phyloP scores from a whole-genome alignment of 2,113 vertebrate genomes.

The Rana temporaria region DNA sequence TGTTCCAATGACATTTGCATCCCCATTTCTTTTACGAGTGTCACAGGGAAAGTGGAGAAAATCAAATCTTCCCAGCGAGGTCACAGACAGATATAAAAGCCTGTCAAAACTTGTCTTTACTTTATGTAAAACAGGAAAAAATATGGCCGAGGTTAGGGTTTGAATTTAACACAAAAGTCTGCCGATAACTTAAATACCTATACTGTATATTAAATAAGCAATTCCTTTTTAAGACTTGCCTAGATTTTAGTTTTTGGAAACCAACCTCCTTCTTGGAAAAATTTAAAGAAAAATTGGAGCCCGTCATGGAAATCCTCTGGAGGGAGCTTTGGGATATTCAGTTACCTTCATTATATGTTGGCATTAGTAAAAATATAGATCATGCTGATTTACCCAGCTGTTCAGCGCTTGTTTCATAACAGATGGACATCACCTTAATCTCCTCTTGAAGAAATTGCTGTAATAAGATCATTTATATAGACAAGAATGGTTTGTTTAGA shows the following conservation, averaged over 20 bases:
- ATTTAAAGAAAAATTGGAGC: neutral
- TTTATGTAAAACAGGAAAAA: too few species aligned
- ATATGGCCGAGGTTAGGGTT: too few species aligned
- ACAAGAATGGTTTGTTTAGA: slow-evolving; percentile 41
- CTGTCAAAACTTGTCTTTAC: too few species aligned
- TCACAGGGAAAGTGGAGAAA: too few species aligned
- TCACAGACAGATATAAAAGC: too few species aligned
- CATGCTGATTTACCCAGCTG: slow-evolving; percentile 30
- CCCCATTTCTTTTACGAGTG: too few species aligned
- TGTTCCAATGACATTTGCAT: neutral
- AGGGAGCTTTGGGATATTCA: neutral
- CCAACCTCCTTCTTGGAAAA: slow-evolving; percentile 20
- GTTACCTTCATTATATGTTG: slow-evolving; percentile 18
- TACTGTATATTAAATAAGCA: neutral
- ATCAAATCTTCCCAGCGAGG: too few species aligned
- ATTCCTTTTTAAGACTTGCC: neutral
- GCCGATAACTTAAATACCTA: neutral
- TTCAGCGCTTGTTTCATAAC: slow-evolving; percentile 12
- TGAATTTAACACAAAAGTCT: too few species aligned
- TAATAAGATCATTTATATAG: slow-evolving; percentile 12
- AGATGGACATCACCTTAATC: slow-evolving; percentile 34
- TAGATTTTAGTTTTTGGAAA: slow-evolving; percentile 10
- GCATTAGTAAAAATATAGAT: slow-evolving; percentile 34
- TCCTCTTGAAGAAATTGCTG: slow-evolving; percentile 8
- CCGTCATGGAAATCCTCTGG: slow-evolving; percentile 12